Evolutionary conservation across 1,140 invertebrate species (phyloP), one percentile per base, ranked within the genome.

Genomic region (Aphelenchoides besseyi): DNA sequence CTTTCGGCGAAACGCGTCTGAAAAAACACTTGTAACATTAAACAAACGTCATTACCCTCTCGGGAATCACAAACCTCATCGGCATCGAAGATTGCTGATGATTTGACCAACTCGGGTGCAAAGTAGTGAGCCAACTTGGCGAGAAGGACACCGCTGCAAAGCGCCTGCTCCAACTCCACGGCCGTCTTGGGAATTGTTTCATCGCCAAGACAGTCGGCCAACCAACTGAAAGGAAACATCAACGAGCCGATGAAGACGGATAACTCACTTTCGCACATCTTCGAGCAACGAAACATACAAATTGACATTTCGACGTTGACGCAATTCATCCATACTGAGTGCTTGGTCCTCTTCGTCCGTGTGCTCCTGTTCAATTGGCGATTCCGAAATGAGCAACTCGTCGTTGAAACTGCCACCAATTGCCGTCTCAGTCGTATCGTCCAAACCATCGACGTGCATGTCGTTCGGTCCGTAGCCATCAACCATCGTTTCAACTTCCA

Each of bases 101-200:
- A 63, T 0, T 90, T 88, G 8, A 92, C 87, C 64, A 87, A 83
- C 30, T 90, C 87, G n/a, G 91, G 91, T 37, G 89, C 87, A 82
- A 92, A 90, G 76, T 90, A 91, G 81, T 92, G 87, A 0, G 88
- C 91, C 2, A 93, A 83, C 85, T 91, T 91, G 1, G 91, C 92
- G 52, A 93, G 86, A 81, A 89, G 89, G 2, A 92, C 91, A 18
- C 92, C 92, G 86, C 92, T 92, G 23, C 90, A 85, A 32, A 93
- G 85, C 81, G 89, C 89, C 82, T 92, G 90, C 83, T 93, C 91
- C 57, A 92, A 87, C 75, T 91, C 90, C 29, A 89, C 90, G 3
- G 89, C 88, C 41, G 41, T 48, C 0, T 88, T 85, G 3, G 91
- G 91, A 37, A 91, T 71, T 5, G 55, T 68, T 36, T 88, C 86